A percentile compares a stretch with the other conserved stretches of the same genome.
Evolutionary conservation across 53 echinoderm and acorn worm species (phyloP).

Genomic region (Mesocentrotus franciscanus): DNA sequence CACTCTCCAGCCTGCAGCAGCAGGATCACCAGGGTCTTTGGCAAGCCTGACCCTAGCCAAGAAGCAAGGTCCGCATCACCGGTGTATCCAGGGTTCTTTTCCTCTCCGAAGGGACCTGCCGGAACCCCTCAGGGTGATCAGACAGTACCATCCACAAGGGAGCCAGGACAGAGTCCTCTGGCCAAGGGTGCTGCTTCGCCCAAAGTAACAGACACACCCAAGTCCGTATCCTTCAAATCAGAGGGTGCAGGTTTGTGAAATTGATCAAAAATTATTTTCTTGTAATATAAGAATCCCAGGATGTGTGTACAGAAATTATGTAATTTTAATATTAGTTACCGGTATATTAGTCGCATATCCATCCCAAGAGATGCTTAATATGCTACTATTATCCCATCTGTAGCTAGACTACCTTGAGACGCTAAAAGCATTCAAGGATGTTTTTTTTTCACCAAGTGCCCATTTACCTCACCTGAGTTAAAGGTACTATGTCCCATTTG

Average conservation of each 20-base stretch:
- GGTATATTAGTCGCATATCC: neutral
- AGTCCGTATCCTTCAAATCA: conserved; percentile 52
- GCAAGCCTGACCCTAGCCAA: neutral
- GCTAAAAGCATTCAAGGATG: too few relatives aligned
- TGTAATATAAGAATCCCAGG: too few relatives aligned
- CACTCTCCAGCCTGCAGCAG: neutral
- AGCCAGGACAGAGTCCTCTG: conserved; percentile 76
- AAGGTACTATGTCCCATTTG: too few relatives aligned
- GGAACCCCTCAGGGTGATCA: conserved; percentile 36
- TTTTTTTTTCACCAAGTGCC: too few relatives aligned
- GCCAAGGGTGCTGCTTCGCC: conserved; percentile 30
- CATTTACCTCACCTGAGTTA: too few relatives aligned
- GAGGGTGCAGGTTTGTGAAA: conserved; percentile 19
- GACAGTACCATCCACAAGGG: conserved; percentile 41
- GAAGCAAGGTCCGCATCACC: conserved; percentile 50
- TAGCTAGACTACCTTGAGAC: too few relatives aligned
- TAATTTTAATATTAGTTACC: too few relatives aligned
- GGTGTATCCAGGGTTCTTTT: conserved; percentile 68
- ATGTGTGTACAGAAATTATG: neutral
- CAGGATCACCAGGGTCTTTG: neutral
- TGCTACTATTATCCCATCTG: too few relatives aligned
- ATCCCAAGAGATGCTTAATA: neutral
- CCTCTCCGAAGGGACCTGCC: conserved; percentile 34
- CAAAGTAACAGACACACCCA: conserved; percentile 30
- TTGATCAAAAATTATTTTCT: neutral